Evolutionary conservation across 2,888 invertebrate genomes (phyloP).

Genomic region (Drosophila ustulata): DNA sequence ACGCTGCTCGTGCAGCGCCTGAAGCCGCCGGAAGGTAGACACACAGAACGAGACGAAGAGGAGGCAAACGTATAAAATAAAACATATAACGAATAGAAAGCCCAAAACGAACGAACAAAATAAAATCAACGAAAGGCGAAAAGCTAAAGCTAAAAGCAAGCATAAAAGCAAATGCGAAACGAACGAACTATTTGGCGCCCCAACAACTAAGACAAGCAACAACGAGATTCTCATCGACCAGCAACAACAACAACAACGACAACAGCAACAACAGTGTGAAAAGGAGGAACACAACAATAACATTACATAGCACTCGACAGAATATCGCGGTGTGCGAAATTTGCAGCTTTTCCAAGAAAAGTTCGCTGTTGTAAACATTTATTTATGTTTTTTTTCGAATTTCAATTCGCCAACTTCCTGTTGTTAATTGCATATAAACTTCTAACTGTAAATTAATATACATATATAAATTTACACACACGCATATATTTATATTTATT

Average conservation of each 20-base stretch:
- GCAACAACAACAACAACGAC: constrained; percentile 34
- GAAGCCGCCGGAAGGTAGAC: constrained; percentile 69
- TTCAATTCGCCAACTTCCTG: constrained; percentile 31
- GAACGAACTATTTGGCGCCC: constrained; percentile 56
- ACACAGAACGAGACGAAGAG: constrained; percentile 4
- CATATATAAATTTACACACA: constrained; percentile 6
- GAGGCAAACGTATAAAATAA: constrained; percentile 23
- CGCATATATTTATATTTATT: constrained; percentile 9
- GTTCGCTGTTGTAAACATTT: constrained; percentile 62
- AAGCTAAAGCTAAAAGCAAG: constrained; percentile 20
- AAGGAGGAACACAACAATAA: constrained; percentile 10
- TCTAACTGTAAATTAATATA: constrained; percentile 20
- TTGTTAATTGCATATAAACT: constrained; percentile 27
- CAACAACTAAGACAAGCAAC: constrained; percentile 39
- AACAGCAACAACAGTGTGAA: constrained; percentile 26
- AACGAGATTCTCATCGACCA: constrained; percentile 28
- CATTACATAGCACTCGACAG: constrained; percentile 25
- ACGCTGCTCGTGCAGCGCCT: constrained; percentile 67
- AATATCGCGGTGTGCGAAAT: constrained; percentile 29
- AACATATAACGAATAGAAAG: constrained; percentile 45
- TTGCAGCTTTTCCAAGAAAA: constrained; percentile 73
- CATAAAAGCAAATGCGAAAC: constrained; percentile 23
- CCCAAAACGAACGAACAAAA: constrained; percentile 53
- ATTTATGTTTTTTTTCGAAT: constrained; percentile 42
- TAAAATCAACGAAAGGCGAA: constrained; percentile 45